Evolutionary conservation across 2,888 invertebrate species (phyloP), one percentile per base, ranked within the genome.

Genomic region (Epistrophella euchroma): DNA sequence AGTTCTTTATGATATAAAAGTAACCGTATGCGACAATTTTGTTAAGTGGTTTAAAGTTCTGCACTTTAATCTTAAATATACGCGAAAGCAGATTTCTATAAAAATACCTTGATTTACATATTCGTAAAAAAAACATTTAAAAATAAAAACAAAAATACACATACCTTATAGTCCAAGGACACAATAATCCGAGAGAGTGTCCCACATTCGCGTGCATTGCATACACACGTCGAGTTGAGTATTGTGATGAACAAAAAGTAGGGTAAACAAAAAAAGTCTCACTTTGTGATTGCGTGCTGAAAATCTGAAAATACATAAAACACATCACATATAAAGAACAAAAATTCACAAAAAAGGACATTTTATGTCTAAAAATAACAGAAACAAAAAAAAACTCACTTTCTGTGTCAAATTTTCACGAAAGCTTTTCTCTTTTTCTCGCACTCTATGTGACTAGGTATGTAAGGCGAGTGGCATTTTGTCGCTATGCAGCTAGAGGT

Each of bases 211-310:
- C 17, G 9, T 28, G 28, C 28, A 28, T 28, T 28, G 28, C 6
- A 3, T 55, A 52, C 9, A 52, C 25, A 15, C 2, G 9, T 25
- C 7, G 2, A 50, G 5, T 3, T 50, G 17, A 4, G n/a, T 28
- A 19, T 35, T 13, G 5, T 35, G 9, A 19, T n/a, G 9, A 19
- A 9, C 22, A 5, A 2, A 4, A 35, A 35, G 35, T 35, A 58
- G 19, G 19, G 32, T 32, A 32, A 32, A 32, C 32, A 37, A 35
- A 37, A 58, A 35, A 37, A 19, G 13, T 37, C 13, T 58, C 58
- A 58, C 58, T 58, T 58, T 58, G 37, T 58, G 58, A 58, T 37
- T 58, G 58, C 58, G 58, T 58, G 58, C 37, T 58, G 15, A 58
- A 37, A 58, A 37, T 58, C 58, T 60, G 9, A 60, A 60, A 60